Percentiles rank a stretch among this genome's conserved stretches.
Evolutionary conservation across 2,113 vertebrate species (phyloP).

Genomic region (Syrrhaptes paradoxus): DNA sequence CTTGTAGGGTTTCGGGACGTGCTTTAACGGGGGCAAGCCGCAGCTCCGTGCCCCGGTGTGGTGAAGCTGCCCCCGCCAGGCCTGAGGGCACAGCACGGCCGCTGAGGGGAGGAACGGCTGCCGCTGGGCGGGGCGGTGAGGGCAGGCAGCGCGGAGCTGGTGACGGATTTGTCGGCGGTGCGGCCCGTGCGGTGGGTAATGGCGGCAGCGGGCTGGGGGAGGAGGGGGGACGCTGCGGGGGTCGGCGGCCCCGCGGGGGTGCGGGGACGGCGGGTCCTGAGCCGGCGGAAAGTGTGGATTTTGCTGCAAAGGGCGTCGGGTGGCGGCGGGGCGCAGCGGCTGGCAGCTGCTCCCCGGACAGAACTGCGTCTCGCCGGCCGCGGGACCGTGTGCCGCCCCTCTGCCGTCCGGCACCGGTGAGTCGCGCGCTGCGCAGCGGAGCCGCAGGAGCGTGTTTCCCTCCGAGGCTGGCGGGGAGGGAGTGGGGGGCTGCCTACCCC

Average conservation of each 20-base stretch:
- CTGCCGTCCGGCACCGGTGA: not conserved
- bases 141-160: rapidly evolving
- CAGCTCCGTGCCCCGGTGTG: rapidly evolving
- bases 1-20: rapidly evolving
- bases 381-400: no score
- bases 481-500: not conserved
- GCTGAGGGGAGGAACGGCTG: not conserved
- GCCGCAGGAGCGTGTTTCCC: not conserved
- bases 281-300: not conserved
- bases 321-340: not conserved
- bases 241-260: no score
- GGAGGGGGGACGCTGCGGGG: not conserved
- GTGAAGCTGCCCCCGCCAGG: rapidly evolving
- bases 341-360: not conserved
- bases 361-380: not conserved
- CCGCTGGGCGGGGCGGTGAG: rapidly evolving
- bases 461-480: not conserved
- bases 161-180: rapidly evolving
- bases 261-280: no score
- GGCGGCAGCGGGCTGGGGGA: not conserved
- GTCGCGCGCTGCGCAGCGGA: not conserved
- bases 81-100: rapidly evolving
- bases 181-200: not conserved
- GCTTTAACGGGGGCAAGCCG: rapidly evolving
- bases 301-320: not conserved